A percentile compares a stretch with the other conserved stretches of the same genome.
phyloP scores from a whole-genome alignment of 2,888 invertebrate species.

The Epiperipatus broadwayi region DNA sequence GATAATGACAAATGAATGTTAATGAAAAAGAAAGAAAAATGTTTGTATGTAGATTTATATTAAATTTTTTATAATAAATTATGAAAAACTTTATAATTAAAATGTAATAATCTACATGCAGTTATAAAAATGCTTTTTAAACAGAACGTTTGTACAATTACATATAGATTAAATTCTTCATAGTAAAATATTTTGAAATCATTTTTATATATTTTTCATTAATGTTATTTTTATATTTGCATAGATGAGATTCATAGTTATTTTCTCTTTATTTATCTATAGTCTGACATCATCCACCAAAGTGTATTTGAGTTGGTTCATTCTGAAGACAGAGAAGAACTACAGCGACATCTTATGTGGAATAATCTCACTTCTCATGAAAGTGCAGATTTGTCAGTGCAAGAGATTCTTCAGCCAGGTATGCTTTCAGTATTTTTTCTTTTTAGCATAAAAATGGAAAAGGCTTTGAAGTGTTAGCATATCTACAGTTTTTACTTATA shows the following conservation, averaged over 20 bases:
- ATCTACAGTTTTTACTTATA: too few species aligned
- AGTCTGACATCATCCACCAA: constrained; percentile 99
- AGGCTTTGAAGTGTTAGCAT: background rate
- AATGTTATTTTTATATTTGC: too few species aligned
- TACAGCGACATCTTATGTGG: constrained; percentile 84
- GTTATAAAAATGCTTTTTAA: too few species aligned
- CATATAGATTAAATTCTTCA: background rate
- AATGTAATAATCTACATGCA: too few species aligned
- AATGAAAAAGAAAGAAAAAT: too few species aligned
- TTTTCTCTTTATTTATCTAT: constrained; percentile 29
- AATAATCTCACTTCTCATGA: constrained; percentile 66
- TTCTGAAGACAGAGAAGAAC: constrained; percentile 93
- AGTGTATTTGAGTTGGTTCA: constrained; percentile 97
- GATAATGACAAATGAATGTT: too few species aligned
- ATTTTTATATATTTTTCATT: background rate
- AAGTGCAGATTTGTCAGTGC: constrained; percentile 51
- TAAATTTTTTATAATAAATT: too few species aligned
- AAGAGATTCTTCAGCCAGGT: constrained; percentile 63
- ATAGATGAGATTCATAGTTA: background rate
- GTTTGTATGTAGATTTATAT: too few species aligned
- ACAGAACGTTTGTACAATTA: background rate
- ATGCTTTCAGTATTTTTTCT: constrained; percentile 12
- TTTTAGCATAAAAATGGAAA: background rate
- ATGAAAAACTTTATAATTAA: too few species aligned
- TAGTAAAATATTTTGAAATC: too few species aligned